A percentile compares a stretch with the other conserved stretches of the same genome.
Evolutionary conservation across 2,888 invertebrate species (phyloP).

Genomic region (Andrena hattorfiana): DNA sequence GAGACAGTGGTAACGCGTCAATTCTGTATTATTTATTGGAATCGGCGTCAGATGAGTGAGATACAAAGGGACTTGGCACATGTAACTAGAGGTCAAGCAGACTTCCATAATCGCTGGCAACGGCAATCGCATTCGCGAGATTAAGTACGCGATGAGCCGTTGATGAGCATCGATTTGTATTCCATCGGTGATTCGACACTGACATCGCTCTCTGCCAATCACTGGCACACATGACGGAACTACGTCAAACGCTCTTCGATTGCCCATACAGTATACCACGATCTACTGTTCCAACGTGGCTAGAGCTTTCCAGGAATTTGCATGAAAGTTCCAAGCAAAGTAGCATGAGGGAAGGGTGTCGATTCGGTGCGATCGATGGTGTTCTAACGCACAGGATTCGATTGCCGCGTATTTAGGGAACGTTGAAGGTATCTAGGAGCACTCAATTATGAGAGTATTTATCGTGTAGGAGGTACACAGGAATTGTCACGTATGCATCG

Average conservation of each 20-base stretch:
- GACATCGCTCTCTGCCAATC: slow-evolving; percentile 62
- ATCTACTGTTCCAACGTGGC: slow-evolving; percentile 27
- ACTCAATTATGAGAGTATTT: no score
- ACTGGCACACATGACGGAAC: slow-evolving; percentile 45
- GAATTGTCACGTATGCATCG: no score
- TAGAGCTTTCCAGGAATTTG: not conserved
- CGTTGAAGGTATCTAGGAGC: no score
- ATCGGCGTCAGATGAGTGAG: not conserved
- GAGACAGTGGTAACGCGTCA: not conserved
- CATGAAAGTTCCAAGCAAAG: no score
- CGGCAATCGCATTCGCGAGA: slow-evolving; percentile 49
- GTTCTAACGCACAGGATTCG: no score
- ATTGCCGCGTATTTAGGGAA: no score
- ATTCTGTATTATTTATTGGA: no score
- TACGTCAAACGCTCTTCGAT: slow-evolving; percentile 35
- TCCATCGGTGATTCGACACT: slow-evolving; percentile 51
- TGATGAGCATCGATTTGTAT: slow-evolving; percentile 63
- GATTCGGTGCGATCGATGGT: no score
- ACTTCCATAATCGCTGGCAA: slow-evolving; percentile 23
- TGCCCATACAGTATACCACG: slow-evolving; percentile 17
- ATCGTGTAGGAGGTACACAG: no score
- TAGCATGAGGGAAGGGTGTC: no score
- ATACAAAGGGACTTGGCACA: slow-evolving; percentile 8
- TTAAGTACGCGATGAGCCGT: slow-evolving; percentile 58
- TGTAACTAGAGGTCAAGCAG: slow-evolving; percentile 10